phyloP scores from a whole-genome alignment of 1,140 invertebrate species.

The Dinoponera quadriceps region DNA sequence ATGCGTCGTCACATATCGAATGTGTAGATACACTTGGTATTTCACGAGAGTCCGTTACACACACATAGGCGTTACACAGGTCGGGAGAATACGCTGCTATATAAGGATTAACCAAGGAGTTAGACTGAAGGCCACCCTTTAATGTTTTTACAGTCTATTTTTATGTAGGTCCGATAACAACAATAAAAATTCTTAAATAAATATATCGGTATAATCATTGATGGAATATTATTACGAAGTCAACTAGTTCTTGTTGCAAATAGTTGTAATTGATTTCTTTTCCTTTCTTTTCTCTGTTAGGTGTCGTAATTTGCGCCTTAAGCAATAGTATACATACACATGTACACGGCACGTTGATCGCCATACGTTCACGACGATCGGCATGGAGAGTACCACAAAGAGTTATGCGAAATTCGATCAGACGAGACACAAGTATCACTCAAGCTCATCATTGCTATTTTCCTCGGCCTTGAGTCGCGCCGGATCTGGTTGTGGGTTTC shows the following conservation, averaged over 20 bases:
- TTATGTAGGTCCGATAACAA: slow-evolving; percentile 83
- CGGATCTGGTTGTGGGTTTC: slow-evolving; percentile 84
- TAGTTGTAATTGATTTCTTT: slow-evolving; percentile 50
- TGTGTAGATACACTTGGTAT: slow-evolving; percentile 70
- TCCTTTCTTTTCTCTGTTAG: slow-evolving; percentile 62
- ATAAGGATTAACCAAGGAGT: slow-evolving; percentile 81
- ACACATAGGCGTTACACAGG: slow-evolving; percentile 69
- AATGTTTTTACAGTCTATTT: slow-evolving; percentile 84
- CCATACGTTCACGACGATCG: slow-evolving; percentile 67
- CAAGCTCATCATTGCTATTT: slow-evolving; percentile 84
- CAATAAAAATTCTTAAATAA: slow-evolving; percentile 85
- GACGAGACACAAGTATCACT: slow-evolving; percentile 81
- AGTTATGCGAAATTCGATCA: slow-evolving; percentile 78
- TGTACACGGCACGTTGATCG: slow-evolving; percentile 79
- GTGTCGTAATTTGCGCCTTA: slow-evolving; percentile 75
- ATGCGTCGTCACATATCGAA: slow-evolving; percentile 58
- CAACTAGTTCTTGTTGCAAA: slow-evolving; percentile 75
- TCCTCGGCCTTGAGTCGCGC: slow-evolving; percentile 78
- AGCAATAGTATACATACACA: slow-evolving; percentile 81
- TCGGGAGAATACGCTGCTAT: slow-evolving; percentile 75
- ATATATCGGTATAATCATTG: slow-evolving; percentile 83
- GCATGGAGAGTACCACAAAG: slow-evolving; percentile 75
- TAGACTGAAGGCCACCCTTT: slow-evolving; percentile 83
- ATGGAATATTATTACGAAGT: slow-evolving; percentile 83
- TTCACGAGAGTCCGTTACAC: slow-evolving; percentile 55